Evolutionary conservation across 1,140 invertebrate species (phyloP).

Genomic region (Orussus abietinus): DNA sequence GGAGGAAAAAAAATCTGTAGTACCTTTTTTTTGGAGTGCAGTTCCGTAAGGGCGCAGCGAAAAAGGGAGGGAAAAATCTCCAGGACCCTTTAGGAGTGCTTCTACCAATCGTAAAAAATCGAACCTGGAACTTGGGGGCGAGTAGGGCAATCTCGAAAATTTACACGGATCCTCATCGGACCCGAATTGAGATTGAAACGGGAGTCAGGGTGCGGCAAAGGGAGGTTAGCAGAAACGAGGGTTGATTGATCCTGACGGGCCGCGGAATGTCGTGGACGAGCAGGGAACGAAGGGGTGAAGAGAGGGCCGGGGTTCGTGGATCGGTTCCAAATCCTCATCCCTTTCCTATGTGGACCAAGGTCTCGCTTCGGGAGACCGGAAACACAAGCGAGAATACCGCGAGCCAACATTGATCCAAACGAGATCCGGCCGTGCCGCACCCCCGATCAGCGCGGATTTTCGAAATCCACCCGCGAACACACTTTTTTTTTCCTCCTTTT

Average conservation of each 20-base stretch:
- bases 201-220: constrained; percentile 9
- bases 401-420: constrained; percentile 28
- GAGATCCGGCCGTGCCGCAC: constrained; percentile 19
- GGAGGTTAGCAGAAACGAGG: constrained; percentile 10
- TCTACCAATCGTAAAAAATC: no score
- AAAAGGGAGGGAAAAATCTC: no score
- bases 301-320: constrained; percentile 18
- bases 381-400: not conserved
- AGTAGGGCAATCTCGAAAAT: no score
- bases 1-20: no score
- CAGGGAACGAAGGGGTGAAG: constrained; percentile 6
- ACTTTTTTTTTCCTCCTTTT: no score
- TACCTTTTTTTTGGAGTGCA: no score
- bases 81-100: no score
- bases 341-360: not conserved
- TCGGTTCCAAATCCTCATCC: constrained; percentile 24
- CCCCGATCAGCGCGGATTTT: no score
- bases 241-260: constrained; percentile 16
- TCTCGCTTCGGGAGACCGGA: constrained; percentile 3
- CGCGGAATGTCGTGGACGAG: constrained; percentile 9
- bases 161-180: no score
- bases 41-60: no score
- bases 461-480: no score
- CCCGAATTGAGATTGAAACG: constrained; percentile 19
- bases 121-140: no score